Evolutionary conservation across 1,140 invertebrate genomes (phyloP), one percentile per base, ranked within the genome.

Genomic region (Pogonomyrmex californicus): DNA sequence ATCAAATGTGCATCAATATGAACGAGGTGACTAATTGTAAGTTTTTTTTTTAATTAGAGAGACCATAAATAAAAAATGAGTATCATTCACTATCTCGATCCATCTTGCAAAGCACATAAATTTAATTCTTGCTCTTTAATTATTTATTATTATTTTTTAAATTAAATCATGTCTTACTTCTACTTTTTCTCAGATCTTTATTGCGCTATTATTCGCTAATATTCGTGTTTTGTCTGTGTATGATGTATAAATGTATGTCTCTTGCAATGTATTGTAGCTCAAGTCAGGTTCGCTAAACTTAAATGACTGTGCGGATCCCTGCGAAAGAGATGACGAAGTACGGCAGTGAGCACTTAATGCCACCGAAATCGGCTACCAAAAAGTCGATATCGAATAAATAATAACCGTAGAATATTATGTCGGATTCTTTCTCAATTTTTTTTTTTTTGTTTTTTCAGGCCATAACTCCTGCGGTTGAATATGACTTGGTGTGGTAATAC

Each of bases 331-430:
- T 76, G 30, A 62, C 44, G 14, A 33, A 71, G 30, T 63, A 30
- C 41, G 36, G 17, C 38, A 56, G 38, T 36, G 38, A 71, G 10
- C 4, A 58, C n/a, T 82, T 82, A 58, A 58, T 47, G n/a, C 9
- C 1, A 44, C n/a, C 38, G 30, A 30, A 71, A 70, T 82, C 10
- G 51, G 23, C 51, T 47, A 58, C 38, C 38, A 71, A 51, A 23
- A 70, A 82, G 49, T 70, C 51, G 65, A 38, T 4, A 33, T 44
- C 44, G 38, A 68, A 71, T 82, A 54, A 82, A 71, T 82, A 81
- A 81, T 70, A 71, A 82, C 38, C 38, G 41, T 82, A 58, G 49
- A 71, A 71, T 58, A 71, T 82, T 82, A 82, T 51, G 30, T 41
- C 65, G 23, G 49, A 10, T 2, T 17, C 9, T 47, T 10, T 12